Evolutionary conservation across 1,140 invertebrate genomes (phyloP).

Genomic region (Brachystomella parvula): DNA sequence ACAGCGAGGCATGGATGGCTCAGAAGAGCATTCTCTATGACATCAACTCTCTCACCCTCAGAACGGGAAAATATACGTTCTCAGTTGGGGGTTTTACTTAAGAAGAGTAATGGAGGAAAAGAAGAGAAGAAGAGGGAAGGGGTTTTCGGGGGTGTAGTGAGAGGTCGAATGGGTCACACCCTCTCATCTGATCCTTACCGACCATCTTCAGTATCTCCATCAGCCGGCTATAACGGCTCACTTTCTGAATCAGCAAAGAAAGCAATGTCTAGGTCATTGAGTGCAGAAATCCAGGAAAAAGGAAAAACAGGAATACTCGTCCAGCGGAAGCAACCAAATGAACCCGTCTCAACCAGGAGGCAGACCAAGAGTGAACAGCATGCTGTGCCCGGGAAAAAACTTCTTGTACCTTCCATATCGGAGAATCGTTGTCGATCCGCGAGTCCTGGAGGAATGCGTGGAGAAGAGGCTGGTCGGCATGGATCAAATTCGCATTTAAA

Average conservation of each 20-base stretch:
- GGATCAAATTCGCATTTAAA: slow-evolving; percentile 63
- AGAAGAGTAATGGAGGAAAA: not conserved
- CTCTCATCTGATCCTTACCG: slow-evolving; percentile 18
- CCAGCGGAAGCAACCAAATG: not conserved
- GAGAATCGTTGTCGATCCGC: slow-evolving; percentile 19
- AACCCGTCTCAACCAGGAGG: too few species aligned
- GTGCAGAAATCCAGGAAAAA: slow-evolving; percentile 58
- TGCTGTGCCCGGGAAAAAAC: too few species aligned
- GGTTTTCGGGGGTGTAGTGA: slow-evolving; percentile 14
- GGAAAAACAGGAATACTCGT: slow-evolving; percentile 10
- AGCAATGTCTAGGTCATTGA: slow-evolving; percentile 59
- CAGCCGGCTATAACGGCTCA: slow-evolving; percentile 26
- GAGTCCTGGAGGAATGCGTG: slow-evolving; percentile 18
- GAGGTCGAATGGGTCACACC: slow-evolving; percentile 29
- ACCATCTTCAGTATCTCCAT: slow-evolving; percentile 9
- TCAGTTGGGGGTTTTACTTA: slow-evolving; percentile 27
- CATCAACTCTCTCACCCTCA: slow-evolving; percentile 30
- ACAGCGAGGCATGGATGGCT: slow-evolving; percentile 24
- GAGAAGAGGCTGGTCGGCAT: slow-evolving; percentile 17
- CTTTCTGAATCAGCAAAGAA: slow-evolving; percentile 60
- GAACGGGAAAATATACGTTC: slow-evolving; percentile 32
- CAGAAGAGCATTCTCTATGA: slow-evolving; percentile 37
- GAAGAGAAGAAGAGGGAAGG: not conserved
- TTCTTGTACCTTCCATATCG: not conserved
- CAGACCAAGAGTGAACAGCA: too few species aligned